phyloP scores from a whole-genome alignment of 2,113 vertebrate genomes.

The Gymnocephalus cernua region DNA sequence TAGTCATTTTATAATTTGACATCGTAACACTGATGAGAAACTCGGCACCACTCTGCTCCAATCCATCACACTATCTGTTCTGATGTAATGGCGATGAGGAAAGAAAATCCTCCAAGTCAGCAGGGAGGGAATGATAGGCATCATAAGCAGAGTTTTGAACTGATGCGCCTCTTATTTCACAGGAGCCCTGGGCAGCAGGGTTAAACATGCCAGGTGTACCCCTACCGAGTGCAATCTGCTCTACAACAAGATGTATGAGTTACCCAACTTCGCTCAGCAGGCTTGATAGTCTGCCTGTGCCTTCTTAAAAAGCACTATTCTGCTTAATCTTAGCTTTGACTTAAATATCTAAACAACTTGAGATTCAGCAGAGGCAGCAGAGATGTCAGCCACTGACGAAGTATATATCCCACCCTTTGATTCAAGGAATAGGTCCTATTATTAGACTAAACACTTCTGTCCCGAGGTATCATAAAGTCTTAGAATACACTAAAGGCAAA shows the following conservation, averaged over 20 bases:
- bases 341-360: constrained; percentile 44
- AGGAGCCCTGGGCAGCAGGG: constrained; percentile 54
- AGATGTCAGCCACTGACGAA: constrained; percentile 46
- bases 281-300: constrained; percentile 58
- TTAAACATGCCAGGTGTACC: constrained; percentile 70
- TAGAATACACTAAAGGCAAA: neutral
- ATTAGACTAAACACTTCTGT: constrained; percentile 37
- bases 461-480: constrained; percentile 29
- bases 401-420: constrained; percentile 43
- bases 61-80: constrained; percentile 49
- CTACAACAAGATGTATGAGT: constrained; percentile 61
- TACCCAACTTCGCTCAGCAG: constrained; percentile 55
- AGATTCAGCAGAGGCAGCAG: constrained; percentile 47
- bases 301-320: constrained; percentile 44
- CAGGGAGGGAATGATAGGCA: constrained; percentile 50
- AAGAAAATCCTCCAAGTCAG: constrained; percentile 15
- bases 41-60: constrained; percentile 20
- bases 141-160: constrained; percentile 58
- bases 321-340: constrained; percentile 67
- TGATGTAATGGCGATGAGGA: constrained; percentile 20
- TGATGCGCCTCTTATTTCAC: constrained; percentile 55
- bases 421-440: constrained; percentile 41
- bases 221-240: constrained; percentile 64
- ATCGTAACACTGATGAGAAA: constrained; percentile 47
- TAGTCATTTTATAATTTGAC: constrained; percentile 50